Percentiles rank a stretch among this genome's conserved stretches.
Evolutionary conservation across 2,113 vertebrate species (phyloP).

Genomic region (Crotalus tigris): DNA sequence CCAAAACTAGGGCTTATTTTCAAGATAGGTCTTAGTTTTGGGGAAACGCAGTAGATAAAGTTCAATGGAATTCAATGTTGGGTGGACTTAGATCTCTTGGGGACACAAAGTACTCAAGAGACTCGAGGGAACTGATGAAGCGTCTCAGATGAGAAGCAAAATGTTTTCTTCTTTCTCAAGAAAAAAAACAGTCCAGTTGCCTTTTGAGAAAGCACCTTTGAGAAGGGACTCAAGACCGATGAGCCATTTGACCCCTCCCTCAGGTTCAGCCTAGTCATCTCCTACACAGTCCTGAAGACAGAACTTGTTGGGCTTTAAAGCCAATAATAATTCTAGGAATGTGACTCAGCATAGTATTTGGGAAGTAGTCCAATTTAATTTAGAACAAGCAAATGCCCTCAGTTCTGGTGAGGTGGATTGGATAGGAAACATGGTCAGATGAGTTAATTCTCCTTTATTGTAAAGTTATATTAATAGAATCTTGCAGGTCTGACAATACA

Average conservation of each 20-base stretch:
- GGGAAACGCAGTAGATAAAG: neutral
- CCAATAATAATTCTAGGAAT: neutral
- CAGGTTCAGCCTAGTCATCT: neutral
- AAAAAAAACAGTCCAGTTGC: neutral
- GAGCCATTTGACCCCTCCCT: neutral
- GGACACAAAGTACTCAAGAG: neutral
- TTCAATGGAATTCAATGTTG: neutral
- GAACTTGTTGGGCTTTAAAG: neutral
- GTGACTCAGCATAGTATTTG: neutral
- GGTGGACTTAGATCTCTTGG: neutral
- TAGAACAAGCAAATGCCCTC: neutral
- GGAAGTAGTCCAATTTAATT: neutral
- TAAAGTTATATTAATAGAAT: neutral
- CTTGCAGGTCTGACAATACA: neutral
- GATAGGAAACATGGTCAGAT: neutral
- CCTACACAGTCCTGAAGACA: neutral
- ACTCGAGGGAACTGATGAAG: neutral
- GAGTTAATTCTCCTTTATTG: neutral
- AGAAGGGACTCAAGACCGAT: neutral
- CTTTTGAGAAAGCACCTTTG: neutral
- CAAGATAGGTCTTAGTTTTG: no score
- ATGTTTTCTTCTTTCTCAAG: neutral
- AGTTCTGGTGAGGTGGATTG: neutral
- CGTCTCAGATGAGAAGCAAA: neutral
- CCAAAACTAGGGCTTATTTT: no score